phyloP scores from a whole-genome alignment of 1,140 invertebrate species.

The Hylaeus volcanicus region DNA sequence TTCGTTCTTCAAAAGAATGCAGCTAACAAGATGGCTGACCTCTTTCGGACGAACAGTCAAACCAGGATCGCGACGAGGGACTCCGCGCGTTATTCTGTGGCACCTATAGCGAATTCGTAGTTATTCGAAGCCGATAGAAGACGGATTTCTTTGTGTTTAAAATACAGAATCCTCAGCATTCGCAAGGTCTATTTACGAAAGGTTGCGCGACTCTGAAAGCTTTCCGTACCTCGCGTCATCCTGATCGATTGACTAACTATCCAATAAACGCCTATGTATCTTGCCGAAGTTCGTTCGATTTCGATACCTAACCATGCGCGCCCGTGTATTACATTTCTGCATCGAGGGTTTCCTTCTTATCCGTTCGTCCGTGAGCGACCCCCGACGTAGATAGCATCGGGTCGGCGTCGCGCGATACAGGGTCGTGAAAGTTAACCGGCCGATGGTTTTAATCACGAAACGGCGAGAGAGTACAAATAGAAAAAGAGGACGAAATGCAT shows the following conservation, averaged over 20 bases:
- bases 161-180: too few relatives aligned
- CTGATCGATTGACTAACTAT: too few relatives aligned
- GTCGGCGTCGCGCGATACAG: background rate
- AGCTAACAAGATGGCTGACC: background rate
- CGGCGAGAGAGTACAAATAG: background rate
- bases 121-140: too few relatives aligned
- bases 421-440: background rate
- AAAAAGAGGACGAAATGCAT: constrained; percentile 18
- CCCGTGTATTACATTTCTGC: background rate
- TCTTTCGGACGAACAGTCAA: background rate
- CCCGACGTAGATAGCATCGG: constrained; percentile 1
- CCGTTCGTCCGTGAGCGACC: background rate
- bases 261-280: too few relatives aligned
- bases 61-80: too few relatives aligned
- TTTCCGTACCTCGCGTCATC: too few relatives aligned
- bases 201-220: too few relatives aligned
- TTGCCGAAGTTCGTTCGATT: background rate
- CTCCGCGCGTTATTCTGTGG: too few relatives aligned
- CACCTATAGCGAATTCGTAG: too few relatives aligned
- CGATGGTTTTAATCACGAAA: constrained; percentile 21
- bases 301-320: background rate
- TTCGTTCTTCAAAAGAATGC: constrained; percentile 2
- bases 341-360: background rate
- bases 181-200: too few relatives aligned
- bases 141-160: too few relatives aligned